Evolutionary conservation across 2,113 vertebrate species (phyloP), one percentile per base, ranked within the genome.

Genomic region (Myxocyprinus asiaticus): DNA sequence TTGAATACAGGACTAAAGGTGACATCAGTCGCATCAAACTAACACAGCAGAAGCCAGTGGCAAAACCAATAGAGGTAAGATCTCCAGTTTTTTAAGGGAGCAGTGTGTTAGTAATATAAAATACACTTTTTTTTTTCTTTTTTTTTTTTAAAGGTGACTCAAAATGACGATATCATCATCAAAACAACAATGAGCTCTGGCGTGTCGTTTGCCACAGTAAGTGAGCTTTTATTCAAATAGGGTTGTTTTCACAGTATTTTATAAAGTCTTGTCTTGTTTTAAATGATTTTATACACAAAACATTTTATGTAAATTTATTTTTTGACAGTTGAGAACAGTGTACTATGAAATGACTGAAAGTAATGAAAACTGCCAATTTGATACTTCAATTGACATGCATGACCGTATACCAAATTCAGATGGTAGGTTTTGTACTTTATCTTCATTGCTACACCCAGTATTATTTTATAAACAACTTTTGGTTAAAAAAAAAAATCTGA

Each of bases 121-220:
- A 58, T 6, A 5, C 5, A 58, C n/a, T n/a, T 48, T 6, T n/a
- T 43, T 76, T 15, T 22, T 33, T 45, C 42, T 76, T 15, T 22
- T 33, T 45, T 61, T 1, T 61, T 9, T 81, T 6, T 4, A 66
- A 83, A 94, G 93, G 77, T 94, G 51, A 78, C 9, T 0, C 14
- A 86, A 48, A 64, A 84, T 43, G 87, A 90, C 50, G 85, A 84
- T 81, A 86, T 98, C 0, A 83, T 86, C 0, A 82, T 96, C 42
- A 92, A 86, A 77, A 96, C 95, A 0, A 94, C 92, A 17, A 90
- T 86, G 11, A 92, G 91, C 83, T 90, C 15, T 8, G 97, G 97
- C 1, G 85, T 96, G 86, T 96, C 96, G 6, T 92, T 89, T 4
- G 94, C 95, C 44, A 94, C 93, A 82, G 97, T 98, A 85, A 91